phyloP scores from a whole-genome alignment of 2,888 invertebrate species.

The Tenthredo scrophulariae region DNA sequence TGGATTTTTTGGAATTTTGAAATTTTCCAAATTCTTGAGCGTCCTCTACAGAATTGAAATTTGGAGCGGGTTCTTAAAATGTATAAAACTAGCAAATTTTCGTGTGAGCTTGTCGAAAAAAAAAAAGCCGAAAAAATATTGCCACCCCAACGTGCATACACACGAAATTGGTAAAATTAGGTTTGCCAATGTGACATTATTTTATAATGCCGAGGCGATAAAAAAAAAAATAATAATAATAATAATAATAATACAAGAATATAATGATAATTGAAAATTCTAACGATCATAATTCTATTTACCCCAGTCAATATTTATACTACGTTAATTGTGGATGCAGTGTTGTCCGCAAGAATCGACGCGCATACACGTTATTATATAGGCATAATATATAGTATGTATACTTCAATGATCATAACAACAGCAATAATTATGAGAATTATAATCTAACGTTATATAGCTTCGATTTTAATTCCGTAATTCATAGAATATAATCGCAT shows the following conservation, averaged over 20 bases:
- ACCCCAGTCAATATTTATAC: background rate
- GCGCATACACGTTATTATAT: background rate
- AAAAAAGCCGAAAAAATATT: too few species aligned
- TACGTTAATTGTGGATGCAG: conserved; percentile 3
- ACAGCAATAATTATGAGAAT: background rate
- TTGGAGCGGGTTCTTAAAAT: too few species aligned
- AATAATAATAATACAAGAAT: background rate
- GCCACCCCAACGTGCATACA: background rate
- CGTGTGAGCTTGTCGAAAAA: too few species aligned
- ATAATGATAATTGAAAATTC: background rate
- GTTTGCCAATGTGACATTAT: background rate
- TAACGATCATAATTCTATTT: background rate
- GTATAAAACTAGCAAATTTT: too few species aligned
- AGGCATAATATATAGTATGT: background rate
- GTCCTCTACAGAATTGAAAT: too few species aligned
- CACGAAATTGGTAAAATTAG: too few species aligned
- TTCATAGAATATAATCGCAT: background rate
- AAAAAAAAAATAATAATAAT: background rate
- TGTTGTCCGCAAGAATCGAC: background rate
- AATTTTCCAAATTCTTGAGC: too few species aligned
- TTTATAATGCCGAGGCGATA: background rate
- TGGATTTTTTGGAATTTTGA: too few species aligned
- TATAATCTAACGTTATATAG: background rate
- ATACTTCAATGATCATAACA: background rate
- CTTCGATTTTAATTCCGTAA: background rate